Conservation (phyloP, 30 jellyfish, hydroid and myxozoan genomes). For the Haliclystus octoradiatus region DNA sequence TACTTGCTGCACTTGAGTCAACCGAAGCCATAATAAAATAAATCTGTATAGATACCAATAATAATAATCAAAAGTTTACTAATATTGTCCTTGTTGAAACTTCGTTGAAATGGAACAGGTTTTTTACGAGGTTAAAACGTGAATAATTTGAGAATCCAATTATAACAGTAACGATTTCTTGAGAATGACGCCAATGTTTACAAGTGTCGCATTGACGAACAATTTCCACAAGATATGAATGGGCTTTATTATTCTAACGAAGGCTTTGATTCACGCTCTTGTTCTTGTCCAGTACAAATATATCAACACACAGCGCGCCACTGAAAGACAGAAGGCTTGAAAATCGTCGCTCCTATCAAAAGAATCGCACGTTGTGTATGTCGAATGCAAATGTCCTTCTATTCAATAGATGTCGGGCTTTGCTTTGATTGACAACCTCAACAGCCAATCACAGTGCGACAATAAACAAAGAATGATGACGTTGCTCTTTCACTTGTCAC, state of each 20-base stretch:
- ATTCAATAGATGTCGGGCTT: background rate
- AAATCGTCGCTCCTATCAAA: background rate
- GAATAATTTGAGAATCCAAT: no score
- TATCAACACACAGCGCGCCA: background rate
- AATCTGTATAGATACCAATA: no score
- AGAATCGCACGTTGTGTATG: background rate
- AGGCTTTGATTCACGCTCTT: constrained; percentile 1
- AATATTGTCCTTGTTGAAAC: no score
- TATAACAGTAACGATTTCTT: background rate
- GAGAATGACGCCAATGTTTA: background rate
- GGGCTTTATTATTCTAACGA: constrained; percentile 1
- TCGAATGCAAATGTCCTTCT: background rate
- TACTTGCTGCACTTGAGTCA: background rate
- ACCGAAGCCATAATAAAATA: background rate
- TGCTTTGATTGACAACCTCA: constrained; percentile 1
- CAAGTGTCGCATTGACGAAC: background rate
- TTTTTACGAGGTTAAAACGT: background rate
- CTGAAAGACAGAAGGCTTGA: background rate
- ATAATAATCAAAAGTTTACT: no score
- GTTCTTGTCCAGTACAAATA: background rate
- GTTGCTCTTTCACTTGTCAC: background rate
- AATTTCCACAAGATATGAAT: background rate
- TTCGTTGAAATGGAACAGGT: background rate
- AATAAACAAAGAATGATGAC: background rate
- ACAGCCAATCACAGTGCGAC: background rate